Base-by-base conservation (phyloP, 2,888 invertebrate species). In the Amphimallon solstitiale region DNA sequence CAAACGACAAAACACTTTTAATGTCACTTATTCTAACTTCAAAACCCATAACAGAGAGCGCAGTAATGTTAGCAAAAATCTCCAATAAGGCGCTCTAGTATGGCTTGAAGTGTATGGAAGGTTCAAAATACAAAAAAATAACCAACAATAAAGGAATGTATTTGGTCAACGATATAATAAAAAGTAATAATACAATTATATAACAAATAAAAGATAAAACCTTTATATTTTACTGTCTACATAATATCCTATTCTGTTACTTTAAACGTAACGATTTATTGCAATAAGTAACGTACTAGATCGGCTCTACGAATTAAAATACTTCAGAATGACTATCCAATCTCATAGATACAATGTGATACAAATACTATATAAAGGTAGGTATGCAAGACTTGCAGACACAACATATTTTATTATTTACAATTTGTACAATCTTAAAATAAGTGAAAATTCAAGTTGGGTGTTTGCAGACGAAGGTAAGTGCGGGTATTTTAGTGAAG, bases 71-170 rank as follows among this genome's bases (percentile, higher is more conserved):
- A n/a, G n/a, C n/a, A n/a, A n/a, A n/a, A n/a, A n/a, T n/a, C n/a
- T n/a, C n/a, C n/a, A n/a, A n/a, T n/a, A n/a, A n/a, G n/a, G n/a
- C n/a, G n/a, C n/a, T n/a, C n/a, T n/a, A n/a, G n/a, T n/a, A n/a
- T n/a, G n/a, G n/a, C n/a, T n/a, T 5, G n/a, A 38, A 9, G 5
- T n/a, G 6, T 12, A 14, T n/a, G 40, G 5, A 14, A 1, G 7
- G 3, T 19, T 7, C 17, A 17, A 17, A 21, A 15, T 6, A 7
- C 15, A 38, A 14, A 40, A 56, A 12, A 56, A 56, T 40, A 21
- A 56, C 38, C 19, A 61, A 61, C 61, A 61, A 49, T 48, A 48
- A 61, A 48, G 61, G 61, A 61, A 61, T 61, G 61, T 61, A 61
- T 61, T 61, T 61, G 61, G 61, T 61, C 61, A 61, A 61, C 61